phyloP scores from a whole-genome alignment of 92 coral and sea anemone genomes.

The Siderastrea radians region DNA sequence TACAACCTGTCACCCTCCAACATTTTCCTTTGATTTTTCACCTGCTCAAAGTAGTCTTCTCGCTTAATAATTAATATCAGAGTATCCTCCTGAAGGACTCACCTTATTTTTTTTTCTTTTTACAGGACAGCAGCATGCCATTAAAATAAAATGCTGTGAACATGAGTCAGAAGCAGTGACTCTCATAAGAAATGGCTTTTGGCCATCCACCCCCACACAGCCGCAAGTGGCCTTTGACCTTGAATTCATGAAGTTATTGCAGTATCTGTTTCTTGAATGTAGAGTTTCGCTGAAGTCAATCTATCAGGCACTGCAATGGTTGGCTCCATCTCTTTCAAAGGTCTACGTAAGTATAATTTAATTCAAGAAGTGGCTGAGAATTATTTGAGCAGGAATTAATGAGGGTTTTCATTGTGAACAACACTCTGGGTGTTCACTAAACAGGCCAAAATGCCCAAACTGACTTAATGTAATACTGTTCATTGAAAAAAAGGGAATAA shows the following conservation, averaged over 20 bases:
- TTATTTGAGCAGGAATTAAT: too few relatives aligned
- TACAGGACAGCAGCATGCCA: slow-evolving; percentile 59
- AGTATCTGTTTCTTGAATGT: slow-evolving; percentile 60
- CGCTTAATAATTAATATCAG: too few relatives aligned
- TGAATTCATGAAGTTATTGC: slow-evolving; percentile 44
- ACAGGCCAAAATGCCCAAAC: too few relatives aligned
- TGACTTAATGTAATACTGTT: too few relatives aligned
- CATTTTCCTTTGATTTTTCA: too few relatives aligned
- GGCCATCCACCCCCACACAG: slow-evolving; percentile 73
- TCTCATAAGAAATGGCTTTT: slow-evolving; percentile 53
- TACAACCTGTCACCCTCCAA: too few relatives aligned
- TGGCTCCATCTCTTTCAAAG: slow-evolving; percentile 58
- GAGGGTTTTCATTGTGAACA: too few relatives aligned
- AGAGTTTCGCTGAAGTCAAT: slow-evolving; percentile 56
- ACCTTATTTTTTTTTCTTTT: neutral
- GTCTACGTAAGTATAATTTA: slow-evolving; percentile 36
- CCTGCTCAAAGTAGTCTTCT: too few relatives aligned
- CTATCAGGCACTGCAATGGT: slow-evolving; percentile 62
- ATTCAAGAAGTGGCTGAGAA: neutral
- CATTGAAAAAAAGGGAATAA: too few relatives aligned
- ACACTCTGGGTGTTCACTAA: too few relatives aligned
- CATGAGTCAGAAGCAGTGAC: slow-evolving; percentile 63
- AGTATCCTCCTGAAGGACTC: neutral
- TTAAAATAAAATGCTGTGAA: slow-evolving; percentile 50
- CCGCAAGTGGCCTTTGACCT: slow-evolving; percentile 72